Evolutionary conservation across 2,113 vertebrate genomes (phyloP).

Genomic region (Pangasianodon hypophthalmus): DNA sequence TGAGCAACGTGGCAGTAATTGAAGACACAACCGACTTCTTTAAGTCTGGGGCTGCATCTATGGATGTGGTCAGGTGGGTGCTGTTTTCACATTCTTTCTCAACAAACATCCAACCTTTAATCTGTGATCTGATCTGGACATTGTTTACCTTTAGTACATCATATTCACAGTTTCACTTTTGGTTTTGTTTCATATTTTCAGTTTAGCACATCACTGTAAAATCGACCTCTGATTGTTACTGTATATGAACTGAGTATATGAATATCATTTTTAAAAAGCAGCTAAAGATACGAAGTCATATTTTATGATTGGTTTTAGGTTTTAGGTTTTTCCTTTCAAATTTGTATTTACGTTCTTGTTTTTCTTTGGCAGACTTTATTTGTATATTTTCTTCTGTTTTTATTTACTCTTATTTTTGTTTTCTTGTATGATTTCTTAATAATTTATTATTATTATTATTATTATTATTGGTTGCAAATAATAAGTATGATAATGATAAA

Average conservation of each 20-base stretch:
- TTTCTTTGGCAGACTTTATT: not conserved
- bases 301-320: not conserved
- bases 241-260: not conserved
- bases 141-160: not conserved
- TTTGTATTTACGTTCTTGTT: not conserved
- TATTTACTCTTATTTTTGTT: not conserved
- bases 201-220: not conserved
- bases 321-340: not conserved
- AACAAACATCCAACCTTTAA: not conserved
- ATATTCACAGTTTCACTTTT: not conserved
- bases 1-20: conserved; percentile 74
- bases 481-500: no score
- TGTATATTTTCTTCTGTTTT: not conserved
- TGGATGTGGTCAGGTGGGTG: conserved; percentile 85
- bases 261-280: not conserved
- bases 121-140: not conserved
- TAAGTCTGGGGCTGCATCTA: conserved; percentile 85
- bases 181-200: not conserved
- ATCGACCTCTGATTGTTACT: not conserved
- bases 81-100: conserved; percentile 1
- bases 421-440: not conserved
- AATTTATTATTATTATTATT: not conserved
- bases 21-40: conserved; percentile 86
- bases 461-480: not conserved
- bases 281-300: not conserved